These are phyloP conservation scores for Flexamia atlantica DNA, from an alignment of 2,888 invertebrate genomes.

Conservation along the genomic window DNA sequence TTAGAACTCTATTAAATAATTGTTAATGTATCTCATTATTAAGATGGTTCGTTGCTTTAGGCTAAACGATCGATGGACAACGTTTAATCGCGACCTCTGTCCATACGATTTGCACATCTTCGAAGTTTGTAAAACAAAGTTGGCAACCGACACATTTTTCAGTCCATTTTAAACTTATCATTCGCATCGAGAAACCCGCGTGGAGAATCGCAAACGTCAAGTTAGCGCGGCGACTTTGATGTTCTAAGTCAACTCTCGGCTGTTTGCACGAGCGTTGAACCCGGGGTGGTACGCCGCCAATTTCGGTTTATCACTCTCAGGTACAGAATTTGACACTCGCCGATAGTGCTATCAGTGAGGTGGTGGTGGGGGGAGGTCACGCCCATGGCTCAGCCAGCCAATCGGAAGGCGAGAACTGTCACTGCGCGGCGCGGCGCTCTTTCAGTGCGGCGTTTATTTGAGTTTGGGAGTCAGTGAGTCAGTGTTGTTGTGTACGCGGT, in stretches of 20 bases:
- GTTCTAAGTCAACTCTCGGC: not conserved
- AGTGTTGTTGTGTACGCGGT: not conserved
- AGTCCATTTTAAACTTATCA: too few species aligned
- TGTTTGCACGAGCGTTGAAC: slow-evolving; percentile 38
- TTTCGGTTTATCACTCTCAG: slow-evolving; percentile 23
- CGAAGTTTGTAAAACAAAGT: too few species aligned
- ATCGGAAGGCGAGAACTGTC: not conserved
- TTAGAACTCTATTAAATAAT: too few species aligned
- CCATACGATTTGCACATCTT: too few species aligned
- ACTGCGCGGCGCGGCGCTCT: not conserved
- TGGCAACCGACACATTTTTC: too few species aligned
- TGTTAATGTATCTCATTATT: too few species aligned
- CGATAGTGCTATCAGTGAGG: slow-evolving; percentile 11
- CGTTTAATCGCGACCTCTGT: too few species aligned
- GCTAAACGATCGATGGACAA: too few species aligned
- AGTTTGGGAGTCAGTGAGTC: not conserved
- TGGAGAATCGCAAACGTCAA: too few species aligned
- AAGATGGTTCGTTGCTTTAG: too few species aligned
- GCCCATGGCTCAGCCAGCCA: not conserved
- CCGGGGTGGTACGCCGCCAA: not conserved
- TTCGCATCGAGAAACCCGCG: too few species aligned
- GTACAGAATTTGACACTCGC: not conserved
- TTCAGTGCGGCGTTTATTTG: not conserved
- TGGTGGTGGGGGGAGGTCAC: not conserved
- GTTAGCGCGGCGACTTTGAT: not conserved